These are phyloP conservation scores for Tautogolabrus adspersus DNA, from an alignment of 2,113 vertebrate genomes.

Conservation along the genomic window DNA sequence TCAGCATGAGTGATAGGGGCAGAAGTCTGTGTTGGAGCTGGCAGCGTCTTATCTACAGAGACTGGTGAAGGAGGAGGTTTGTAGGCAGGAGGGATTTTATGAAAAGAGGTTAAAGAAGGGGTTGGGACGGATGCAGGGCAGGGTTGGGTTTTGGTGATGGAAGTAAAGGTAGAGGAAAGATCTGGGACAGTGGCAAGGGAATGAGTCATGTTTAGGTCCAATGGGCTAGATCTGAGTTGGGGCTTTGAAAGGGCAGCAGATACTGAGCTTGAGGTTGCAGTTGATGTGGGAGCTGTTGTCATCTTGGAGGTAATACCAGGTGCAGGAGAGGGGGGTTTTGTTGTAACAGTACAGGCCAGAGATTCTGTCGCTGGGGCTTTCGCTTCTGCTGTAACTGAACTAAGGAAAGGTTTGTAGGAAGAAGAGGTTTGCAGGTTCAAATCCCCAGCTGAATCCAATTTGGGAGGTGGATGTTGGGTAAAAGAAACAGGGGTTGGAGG, in stretches of 20 bases:
- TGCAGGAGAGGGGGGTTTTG: slow-evolving; percentile 25
- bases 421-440: slow-evolving; percentile 34
- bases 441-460: slow-evolving; percentile 45
- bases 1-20: slow-evolving; percentile 16
- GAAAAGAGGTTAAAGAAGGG: slow-evolving; percentile 30
- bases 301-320: slow-evolving; percentile 19
- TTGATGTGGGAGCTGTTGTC: slow-evolving; percentile 21
- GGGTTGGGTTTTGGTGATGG: slow-evolving; percentile 31
- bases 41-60: slow-evolving; percentile 43
- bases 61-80: slow-evolving; percentile 27
- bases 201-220: slow-evolving; percentile 30
- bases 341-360: slow-evolving; percentile 3
- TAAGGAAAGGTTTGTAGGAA: slow-evolving; percentile 41
- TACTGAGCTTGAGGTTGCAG: slow-evolving; percentile 20
- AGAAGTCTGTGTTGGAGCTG: slow-evolving; percentile 18
- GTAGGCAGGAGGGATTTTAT: slow-evolving; percentile 36
- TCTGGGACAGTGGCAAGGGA: slow-evolving; percentile 22
- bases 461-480: slow-evolving; percentile 33
- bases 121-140: slow-evolving; percentile 30
- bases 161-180: neutral
- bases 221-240: neutral
- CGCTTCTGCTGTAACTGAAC: slow-evolving; percentile 25
- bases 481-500: slow-evolving; percentile 24
- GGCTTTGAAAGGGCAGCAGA: slow-evolving; percentile 36
- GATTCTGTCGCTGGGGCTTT: slow-evolving; percentile 33